A percentile compares a stretch with the other conserved stretches of the same genome.
Conservation (phyloP, 2,797 vertebrate species). For the Poecilia picta region DNA sequence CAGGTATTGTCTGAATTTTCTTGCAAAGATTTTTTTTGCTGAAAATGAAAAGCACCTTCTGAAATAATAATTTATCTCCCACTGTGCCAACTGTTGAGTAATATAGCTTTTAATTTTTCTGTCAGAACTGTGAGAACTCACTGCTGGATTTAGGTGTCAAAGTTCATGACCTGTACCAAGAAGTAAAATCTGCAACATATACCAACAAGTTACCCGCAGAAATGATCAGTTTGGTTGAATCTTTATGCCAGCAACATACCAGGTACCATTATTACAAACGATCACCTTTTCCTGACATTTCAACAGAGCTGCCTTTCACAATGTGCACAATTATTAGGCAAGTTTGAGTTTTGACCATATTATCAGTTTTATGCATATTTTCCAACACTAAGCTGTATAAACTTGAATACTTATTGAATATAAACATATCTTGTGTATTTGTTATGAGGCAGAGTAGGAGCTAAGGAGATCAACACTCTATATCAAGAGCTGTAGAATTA, state of each 20-base stretch:
- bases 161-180: constrained; percentile 69
- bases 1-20: constrained; percentile 60
- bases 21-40: not conserved
- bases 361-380: too few relatives aligned
- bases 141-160: constrained; percentile 65
- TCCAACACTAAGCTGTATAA: too few relatives aligned
- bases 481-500: too few relatives aligned
- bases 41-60: not conserved
- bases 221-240: constrained; percentile 54
- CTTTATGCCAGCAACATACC: constrained; percentile 74
- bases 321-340: too few relatives aligned
- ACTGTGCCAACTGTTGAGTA: too few relatives aligned
- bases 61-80: not conserved
- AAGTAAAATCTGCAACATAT: constrained; percentile 38
- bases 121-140: constrained; percentile 74
- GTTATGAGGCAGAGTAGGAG: too few relatives aligned
- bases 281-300: not conserved
- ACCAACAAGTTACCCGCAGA: constrained; percentile 67
- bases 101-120: not conserved
- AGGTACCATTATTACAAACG: constrained; percentile 56
- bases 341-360: too few relatives aligned
- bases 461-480: too few relatives aligned
- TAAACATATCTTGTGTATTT: too few relatives aligned
- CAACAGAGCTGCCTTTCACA: not conserved
- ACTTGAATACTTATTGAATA: too few relatives aligned